These are phyloP conservation scores for Cinclus cinclus DNA, from an alignment of 2,113 vertebrate species.

Conservation along the genomic window DNA sequence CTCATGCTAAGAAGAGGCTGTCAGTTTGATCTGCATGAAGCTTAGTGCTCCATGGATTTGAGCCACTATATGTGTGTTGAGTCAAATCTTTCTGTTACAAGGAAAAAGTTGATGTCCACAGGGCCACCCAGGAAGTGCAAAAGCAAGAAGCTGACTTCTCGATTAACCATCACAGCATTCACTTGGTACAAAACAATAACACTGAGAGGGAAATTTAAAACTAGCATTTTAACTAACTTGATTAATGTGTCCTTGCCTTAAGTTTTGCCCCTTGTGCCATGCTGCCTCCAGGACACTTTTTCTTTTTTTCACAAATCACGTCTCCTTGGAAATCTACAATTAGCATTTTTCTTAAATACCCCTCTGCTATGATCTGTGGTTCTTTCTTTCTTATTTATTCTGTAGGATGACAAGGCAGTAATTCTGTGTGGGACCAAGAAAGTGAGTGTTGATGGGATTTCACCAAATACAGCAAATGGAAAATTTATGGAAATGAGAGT, in stretches of 20 bases:
- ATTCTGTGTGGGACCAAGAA: background rate
- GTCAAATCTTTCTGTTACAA: background rate
- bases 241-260: background rate
- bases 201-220: background rate
- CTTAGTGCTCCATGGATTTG: background rate
- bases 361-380: background rate
- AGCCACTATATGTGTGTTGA: background rate
- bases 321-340: background rate
- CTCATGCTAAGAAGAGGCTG: conserved; percentile 26
- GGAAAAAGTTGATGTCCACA: background rate
- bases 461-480: background rate
- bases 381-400: background rate
- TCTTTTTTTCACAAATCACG: background rate
- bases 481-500: background rate
- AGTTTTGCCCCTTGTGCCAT: background rate
- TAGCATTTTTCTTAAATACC: background rate
- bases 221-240: background rate
- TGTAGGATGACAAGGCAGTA: background rate
- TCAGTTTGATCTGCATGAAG: conserved; percentile 49
- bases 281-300: background rate
- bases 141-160: background rate
- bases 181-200: background rate
- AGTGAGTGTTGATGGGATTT: background rate
- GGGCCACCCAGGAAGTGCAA: background rate
- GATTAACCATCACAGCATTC: background rate